Evolutionary conservation across 2,888 invertebrate genomes (phyloP), one percentile per base, ranked within the genome.

Genomic region (Sinotaia quadrata): DNA sequence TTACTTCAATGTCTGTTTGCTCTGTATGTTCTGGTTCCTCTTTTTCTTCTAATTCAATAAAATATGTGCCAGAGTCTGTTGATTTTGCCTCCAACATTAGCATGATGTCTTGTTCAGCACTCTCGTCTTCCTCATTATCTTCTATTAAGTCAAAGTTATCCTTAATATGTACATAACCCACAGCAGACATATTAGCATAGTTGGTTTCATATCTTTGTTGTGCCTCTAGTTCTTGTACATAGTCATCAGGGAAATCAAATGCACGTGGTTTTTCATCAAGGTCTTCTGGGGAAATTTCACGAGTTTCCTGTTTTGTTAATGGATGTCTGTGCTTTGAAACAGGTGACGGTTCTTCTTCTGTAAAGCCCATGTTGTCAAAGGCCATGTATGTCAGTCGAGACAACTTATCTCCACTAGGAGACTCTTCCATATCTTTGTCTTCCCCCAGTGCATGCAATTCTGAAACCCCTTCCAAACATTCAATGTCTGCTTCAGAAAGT

Each of bases 311-410:
- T 62, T 68, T 73, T 12, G 68, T 29, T 29, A 71, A 66, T 37
- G 27, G 52, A 18, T 27, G 33, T 15, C 12, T 56, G 18, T 3
- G 27, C 21, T 65, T 54, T 59, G 33, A 57, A 41, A 12, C 31
- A 47, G 27, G 31, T 12, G 41, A 29, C 8, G 37, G 60, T 33
- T 84, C 84, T 36, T 80, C 83, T 54, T 86, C 87, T 31, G 84
- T 84, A 80, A 89, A 89, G 3, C 79, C 89, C 69, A 85, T 85
- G 73, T 89, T 89, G 71, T 89, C 89, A 80, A 87, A 88, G 89
- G 79, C 91, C 89, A 87, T 77, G 41, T 78, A 77, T 65, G 76
- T 63, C 31, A 75, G 61, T 31, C 69, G 69, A 18, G 61, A 34
- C 37, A 33, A 21, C 36, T 58, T 34, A 5, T 15, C 7, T 36